These are phyloP conservation scores for Lycaena phlaeas DNA, from an alignment of 2,888 invertebrate species.

Conservation along the genomic window DNA sequence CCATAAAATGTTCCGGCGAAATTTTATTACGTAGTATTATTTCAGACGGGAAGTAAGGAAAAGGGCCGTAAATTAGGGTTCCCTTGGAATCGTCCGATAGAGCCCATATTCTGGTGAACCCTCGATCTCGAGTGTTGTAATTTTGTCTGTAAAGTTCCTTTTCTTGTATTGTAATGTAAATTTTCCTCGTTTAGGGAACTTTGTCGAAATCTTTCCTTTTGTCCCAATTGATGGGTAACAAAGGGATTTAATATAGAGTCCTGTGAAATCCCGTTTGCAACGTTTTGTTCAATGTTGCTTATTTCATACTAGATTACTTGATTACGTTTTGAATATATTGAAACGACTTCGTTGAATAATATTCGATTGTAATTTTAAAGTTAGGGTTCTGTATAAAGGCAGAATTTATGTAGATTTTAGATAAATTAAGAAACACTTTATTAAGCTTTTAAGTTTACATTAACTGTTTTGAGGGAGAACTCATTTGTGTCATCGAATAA, in stretches of 20 bases:
- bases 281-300: constrained; percentile 24
- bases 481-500: no score
- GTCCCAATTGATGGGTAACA: constrained; percentile 42
- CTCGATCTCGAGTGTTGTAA: constrained; percentile 34
- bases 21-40: constrained; percentile 28
- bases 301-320: constrained; percentile 38
- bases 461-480: no score
- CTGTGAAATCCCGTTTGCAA: constrained; percentile 25
- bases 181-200: constrained; percentile 42
- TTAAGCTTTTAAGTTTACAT: no score
- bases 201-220: constrained; percentile 38
- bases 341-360: no score
- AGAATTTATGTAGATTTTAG: no score
- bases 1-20: constrained; percentile 16
- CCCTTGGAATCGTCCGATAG: constrained; percentile 27
- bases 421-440: no score
- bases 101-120: constrained; percentile 32
- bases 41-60: constrained; percentile 26
- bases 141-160: constrained; percentile 42
- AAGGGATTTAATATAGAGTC: constrained; percentile 45
- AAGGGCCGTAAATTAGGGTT: constrained; percentile 37
- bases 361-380: no score
- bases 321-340: constrained; percentile 19
- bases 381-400: no score
- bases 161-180: constrained; percentile 53